Percentiles rank a stretch among this genome's conserved stretches.
Conservation (phyloP, 2,888 invertebrate species). For the Dolichomitus sp. region DNA sequence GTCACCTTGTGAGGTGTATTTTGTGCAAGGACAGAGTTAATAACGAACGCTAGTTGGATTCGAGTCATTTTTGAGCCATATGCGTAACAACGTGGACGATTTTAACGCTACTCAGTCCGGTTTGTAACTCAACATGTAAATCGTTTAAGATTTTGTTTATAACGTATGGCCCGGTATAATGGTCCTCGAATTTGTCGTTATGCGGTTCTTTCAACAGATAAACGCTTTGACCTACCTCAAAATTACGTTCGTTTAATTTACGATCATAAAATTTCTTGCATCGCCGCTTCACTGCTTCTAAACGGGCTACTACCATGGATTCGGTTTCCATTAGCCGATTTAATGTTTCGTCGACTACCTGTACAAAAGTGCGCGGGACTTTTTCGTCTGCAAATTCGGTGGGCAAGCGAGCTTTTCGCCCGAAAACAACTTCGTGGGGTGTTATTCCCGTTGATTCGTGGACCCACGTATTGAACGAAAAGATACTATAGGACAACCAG, state of each 20-base stretch:
- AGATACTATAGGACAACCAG: background rate
- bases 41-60: too few relatives aligned
- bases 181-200: background rate
- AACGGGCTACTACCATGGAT: too few relatives aligned
- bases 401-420: background rate
- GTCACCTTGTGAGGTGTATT: too few relatives aligned
- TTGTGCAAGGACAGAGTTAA: too few relatives aligned
- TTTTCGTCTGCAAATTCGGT: background rate
- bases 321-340: too few relatives aligned
- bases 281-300: background rate
- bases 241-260: background rate
- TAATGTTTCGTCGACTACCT: background rate
- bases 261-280: background rate
- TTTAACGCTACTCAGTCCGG: background rate
- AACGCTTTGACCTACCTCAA: conserved; percentile 5
- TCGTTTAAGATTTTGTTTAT: background rate
- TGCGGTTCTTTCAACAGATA: background rate
- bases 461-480: background rate
- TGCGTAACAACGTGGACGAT: background rate
- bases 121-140: background rate
- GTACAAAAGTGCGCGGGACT: background rate
- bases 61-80: too few relatives aligned
- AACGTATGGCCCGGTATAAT: background rate
- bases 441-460: background rate
- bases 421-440: background rate